Conservation (phyloP, 2,113 vertebrate species). For the Pelmatolapia mariae region DNA sequence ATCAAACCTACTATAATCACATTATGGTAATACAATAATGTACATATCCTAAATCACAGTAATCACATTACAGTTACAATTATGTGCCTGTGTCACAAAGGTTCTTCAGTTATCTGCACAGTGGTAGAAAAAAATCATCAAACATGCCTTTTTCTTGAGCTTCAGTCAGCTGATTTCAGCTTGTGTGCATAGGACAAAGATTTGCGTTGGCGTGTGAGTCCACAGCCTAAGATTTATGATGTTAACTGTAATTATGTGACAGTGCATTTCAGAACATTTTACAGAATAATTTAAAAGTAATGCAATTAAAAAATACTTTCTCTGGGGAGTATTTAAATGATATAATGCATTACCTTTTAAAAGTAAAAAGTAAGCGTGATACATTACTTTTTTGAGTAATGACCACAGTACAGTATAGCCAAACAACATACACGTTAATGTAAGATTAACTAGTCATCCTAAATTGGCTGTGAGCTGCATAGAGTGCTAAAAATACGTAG, state of each 20-base stretch:
- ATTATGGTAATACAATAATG: background rate
- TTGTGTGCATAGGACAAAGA: background rate
- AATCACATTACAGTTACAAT: background rate
- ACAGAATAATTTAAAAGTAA: background rate
- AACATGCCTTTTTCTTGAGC: background rate
- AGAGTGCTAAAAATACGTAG: background rate
- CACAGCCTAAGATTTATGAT: background rate
- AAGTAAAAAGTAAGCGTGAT: background rate
- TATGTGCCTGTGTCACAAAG: background rate
- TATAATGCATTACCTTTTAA: background rate
- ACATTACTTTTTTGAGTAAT: background rate
- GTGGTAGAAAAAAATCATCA: accelerated
- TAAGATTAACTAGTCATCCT: background rate
- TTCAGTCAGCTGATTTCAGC: accelerated
- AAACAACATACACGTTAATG: accelerated
- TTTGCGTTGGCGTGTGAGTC: background rate
- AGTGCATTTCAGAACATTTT: background rate
- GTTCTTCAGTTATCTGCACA: background rate
- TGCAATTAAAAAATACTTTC: background rate
- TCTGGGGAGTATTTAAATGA: background rate
- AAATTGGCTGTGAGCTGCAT: background rate
- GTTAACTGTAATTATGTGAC: background rate
- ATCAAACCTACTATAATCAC: background rate
- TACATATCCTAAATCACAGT: background rate
- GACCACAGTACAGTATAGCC: background rate